Evolutionary conservation across 2,797 vertebrate species (phyloP), one percentile per base, ranked within the genome.

Genomic region (Scolopax rusticola): DNA sequence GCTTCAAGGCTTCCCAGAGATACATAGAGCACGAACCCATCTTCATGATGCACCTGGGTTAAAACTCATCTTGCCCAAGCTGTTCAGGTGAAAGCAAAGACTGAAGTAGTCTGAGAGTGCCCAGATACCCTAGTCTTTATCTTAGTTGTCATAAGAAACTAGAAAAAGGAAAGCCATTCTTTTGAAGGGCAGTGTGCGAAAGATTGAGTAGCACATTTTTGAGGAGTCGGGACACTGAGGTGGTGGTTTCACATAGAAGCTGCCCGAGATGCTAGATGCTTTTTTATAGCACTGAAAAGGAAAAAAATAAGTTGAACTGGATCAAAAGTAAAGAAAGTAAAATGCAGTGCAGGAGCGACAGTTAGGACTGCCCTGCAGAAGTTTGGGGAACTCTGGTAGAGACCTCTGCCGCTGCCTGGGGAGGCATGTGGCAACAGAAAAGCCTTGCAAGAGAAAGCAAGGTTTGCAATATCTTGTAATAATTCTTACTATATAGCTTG

Each of bases 141-240:
- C 27, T 76, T 61, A 47, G 53, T 28, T 90, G n/a, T 40, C 25
- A 12, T 40, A 20, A 65, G 41, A 40, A 51, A 23, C n/a, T 16
- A 70, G 30, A 2, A 4, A 33, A 71, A 45, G 19, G 69, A 82
- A 38, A 56, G 27, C 21, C 51, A 16, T 6, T 40, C 8, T 59
- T 71, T 63, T 23, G 12, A 59, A n/a, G 27, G 11, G 7, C 41
- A 33, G 45, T 0, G 0, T 33, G 53, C 2, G 3, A 67, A 71
- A 18, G 43, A 27, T 0, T 1, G 60, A 64, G n/a, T 0, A 1
- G 21, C 1, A 5, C 36, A 23, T 45, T 67, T 77, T 53, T 5
- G 6, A 27, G 21, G 23, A 2, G 0, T 14, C 8, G 15, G 3
- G n/a, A 60, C n/a, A 4, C 24, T 8, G 6, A 77, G 19, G 21